Evolutionary conservation across 2,888 invertebrate genomes (phyloP), one percentile per base, ranked within the genome.

Genomic region (Chymomyza caudatula): DNA sequence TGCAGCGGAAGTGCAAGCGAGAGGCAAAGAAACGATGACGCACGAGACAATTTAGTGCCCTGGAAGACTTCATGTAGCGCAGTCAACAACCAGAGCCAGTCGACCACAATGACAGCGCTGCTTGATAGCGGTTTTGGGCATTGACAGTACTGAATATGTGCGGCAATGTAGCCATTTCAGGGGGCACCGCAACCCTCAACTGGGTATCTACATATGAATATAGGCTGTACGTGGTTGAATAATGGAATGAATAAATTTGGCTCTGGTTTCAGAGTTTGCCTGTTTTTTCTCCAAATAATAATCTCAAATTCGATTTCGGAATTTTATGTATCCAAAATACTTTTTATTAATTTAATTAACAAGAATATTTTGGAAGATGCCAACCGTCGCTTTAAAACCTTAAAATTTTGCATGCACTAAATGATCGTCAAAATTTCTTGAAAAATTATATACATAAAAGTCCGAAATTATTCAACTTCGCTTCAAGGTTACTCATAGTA

Each of bases 1-100:
- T 71, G 64, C 76, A 74, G 55, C 68, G 73, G 74, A 72, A 72
- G 74, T 76, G 77, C 49, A 66, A 63, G 67, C 69, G 67, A 63
- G 62, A 42, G 29, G 15, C 51, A 62, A 37, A 47, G 37, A 66
- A 19, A 47, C n/a, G 56, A 13, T 51, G 51, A 60, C n/a, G 58
- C 25, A 63, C 42, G 57, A 61, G 69, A 69, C 54, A 69, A 69
- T 76, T 74, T 69, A 74, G 54, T 42, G 58, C 23, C 65, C 60
- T 37, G 15, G 47, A 22, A 64, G 76, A 74, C 66, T 58, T 29
- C 76, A 76, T 73, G 74, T 49, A 60, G 77, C 53, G 66, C 70
- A 47, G 57, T 37, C 25, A 25, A 15, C 23, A 23, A 6, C 15
- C 4, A 17, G 6, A 47, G n/a, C 47, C 65, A 66, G 49, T 69